Base-by-base conservation (phyloP, 2,797 vertebrate genomes). In the Pristis pectinata region DNA sequence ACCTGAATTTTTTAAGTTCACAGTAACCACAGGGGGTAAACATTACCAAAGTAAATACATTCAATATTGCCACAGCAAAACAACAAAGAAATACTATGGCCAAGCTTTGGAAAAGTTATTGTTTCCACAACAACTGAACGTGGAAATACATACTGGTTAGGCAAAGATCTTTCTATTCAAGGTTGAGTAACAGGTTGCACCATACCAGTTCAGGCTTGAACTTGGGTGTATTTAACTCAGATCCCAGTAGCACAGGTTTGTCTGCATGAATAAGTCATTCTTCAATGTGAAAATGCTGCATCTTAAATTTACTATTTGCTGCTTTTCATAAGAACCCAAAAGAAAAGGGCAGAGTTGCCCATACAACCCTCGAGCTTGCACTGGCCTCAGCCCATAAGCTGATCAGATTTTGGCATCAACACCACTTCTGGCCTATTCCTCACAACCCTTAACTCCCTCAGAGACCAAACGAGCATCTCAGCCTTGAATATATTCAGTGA, bases 1-100 rank as follows among this genome's bases (percentile, higher is more conserved):
- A 61, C 13, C 56, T 61, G 56, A 89, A 61, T 61, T 89, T 89
- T 72, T 89, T 5, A 59, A 89, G 56, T 17, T 15, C 13, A 7
- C 34, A 9, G 56, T 61, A 89, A 15, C 34, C 61, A 61, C 24
- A 59, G 59, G 34, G 87, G 19, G 7, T 1, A 37, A 41, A 91
- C n/a, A 91, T 41, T 67, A 67, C 61, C 59, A 64, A 91, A 91
- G 41, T 91, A 67, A 67, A 91, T 91, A 91, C n/a, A 91, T 91
- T 87, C 59, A 24, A 41, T 91, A 91, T 91, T 91, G 59, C 24
- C 87, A 91, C 10, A 91, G 87, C 87, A 91, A 89, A 89, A n/a
- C 34, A 61, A 89, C 85, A 89, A 91, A 37, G 87, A 91, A 91
- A 91, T n/a, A 41, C 87, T 24, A 37, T 91, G 87, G 37, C 53